A percentile compares a stretch with the other conserved stretches of the same genome.
Evolutionary conservation across 2,797 vertebrate species (phyloP).

Genomic region (Sebastes aleutianus): DNA sequence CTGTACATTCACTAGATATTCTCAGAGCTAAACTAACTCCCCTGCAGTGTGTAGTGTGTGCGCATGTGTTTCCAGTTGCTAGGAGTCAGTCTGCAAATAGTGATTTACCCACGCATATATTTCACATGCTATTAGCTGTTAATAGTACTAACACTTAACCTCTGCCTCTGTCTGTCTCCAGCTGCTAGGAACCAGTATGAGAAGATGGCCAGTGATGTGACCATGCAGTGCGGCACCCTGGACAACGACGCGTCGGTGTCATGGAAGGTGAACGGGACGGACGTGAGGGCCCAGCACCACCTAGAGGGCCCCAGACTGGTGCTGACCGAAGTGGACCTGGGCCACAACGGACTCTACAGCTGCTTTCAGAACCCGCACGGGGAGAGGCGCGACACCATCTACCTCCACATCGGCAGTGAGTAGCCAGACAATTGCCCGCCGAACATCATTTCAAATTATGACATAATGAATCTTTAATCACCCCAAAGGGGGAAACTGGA

Average conservation of each 20-base stretch:
- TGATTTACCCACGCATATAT: background rate
- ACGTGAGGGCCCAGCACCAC: conserved; percentile 84
- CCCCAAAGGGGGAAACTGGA: conserved; percentile 5
- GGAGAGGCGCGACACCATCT: conserved; percentile 90
- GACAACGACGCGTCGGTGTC: conserved; percentile 87
- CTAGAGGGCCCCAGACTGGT: conserved; percentile 86
- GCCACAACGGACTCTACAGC: conserved; percentile 90
- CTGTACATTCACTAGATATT: too few relatives aligned
- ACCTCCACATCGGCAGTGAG: conserved; percentile 92
- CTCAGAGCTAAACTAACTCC: too few relatives aligned
- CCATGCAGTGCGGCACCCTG: conserved; percentile 92
- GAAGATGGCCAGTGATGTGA: conserved; percentile 89
- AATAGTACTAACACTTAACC: background rate
- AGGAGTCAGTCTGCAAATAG: background rate
- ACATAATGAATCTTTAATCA: conserved; percentile 31
- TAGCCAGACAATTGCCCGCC: conserved; percentile 51
- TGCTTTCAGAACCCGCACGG: conserved; percentile 94
- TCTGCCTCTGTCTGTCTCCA: conserved; percentile 58
- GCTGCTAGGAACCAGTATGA: conserved; percentile 88
- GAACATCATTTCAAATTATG: background rate
- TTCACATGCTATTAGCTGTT: background rate
- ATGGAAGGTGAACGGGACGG: conserved; percentile 95
- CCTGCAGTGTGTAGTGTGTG: too few relatives aligned
- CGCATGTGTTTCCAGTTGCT: background rate
- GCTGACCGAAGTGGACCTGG: conserved; percentile 86